Base-by-base conservation (phyloP, 37 sponge, comb jelly and placozoan species). In the Amphimedon queenslandica region DNA sequence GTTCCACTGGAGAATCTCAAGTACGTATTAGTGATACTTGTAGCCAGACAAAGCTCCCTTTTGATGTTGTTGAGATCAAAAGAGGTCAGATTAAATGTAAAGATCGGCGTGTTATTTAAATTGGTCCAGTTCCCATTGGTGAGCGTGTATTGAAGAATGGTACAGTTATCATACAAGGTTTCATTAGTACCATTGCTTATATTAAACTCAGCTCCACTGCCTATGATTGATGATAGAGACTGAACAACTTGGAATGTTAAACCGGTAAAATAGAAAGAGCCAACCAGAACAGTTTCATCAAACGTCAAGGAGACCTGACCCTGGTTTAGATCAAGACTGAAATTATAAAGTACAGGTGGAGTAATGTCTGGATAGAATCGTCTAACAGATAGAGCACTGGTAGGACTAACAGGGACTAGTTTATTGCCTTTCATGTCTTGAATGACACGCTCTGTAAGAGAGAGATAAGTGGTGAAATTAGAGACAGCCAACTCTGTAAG, bases 1-100 rank as follows among this genome's bases (percentile, higher is more conserved):
- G 74, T 68, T 74, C 42, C 76, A 29, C 63, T 31, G 27, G 60
- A 43, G 41, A 92, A 28, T 10, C 78, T 80, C 0, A 90, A 56
- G 57, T 71, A 84, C 23, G 85, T 84, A 57, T 76, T 76, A 11
- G 55, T 42, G 11, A 25, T 21, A 10, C 37, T n/a, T 11, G 83
- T 82, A 3, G 78, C 85, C 16, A 93, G 76, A 47, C 73, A 68
- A 24, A 72, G 58, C 51, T 71, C 77, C 2, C 80, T 60, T 70
- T 93, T 93, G 53, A 93, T 72, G 29, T 79, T 75, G 63, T 93
- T 93, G 58, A 93, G 64, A 77, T 93, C 89, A 28, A 66, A 41
- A 51, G 37, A 33, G n/a, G 81, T 77, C 37, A 93, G 37, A 33
- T 77, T 56, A 27, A 93, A 68, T 1, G 82, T 67, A 13, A 80